Evolutionary conservation across 64 coral and sea anemone genomes (phyloP).

Genomic region (Montipora sp.): DNA sequence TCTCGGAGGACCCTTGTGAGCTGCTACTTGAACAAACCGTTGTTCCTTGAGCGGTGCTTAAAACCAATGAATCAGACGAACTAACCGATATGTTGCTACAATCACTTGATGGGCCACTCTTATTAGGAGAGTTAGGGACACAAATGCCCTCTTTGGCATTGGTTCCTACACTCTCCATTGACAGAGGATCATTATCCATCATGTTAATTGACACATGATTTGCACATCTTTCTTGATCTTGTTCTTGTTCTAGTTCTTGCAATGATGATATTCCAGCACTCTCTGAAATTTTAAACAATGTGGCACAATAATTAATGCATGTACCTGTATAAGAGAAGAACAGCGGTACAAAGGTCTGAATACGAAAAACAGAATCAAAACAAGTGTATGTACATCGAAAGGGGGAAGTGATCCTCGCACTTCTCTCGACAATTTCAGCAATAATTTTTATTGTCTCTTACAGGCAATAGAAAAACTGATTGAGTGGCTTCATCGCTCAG

Average conservation of each 20-base stretch:
- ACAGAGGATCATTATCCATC: neutral
- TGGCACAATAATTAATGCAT: too few species aligned
- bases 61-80: neutral
- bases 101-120: neutral
- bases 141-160: neutral
- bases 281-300: neutral
- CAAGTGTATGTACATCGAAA: too few species aligned
- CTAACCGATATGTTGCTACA: neutral
- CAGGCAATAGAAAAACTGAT: too few species aligned
- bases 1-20: neutral
- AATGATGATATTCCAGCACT: neutral
- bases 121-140: neutral
- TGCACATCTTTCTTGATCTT: neutral
- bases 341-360: too few species aligned
- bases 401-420: too few species aligned
- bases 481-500: too few species aligned
- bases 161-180: neutral
- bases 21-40: neutral
- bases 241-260: neutral
- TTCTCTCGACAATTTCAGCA: too few species aligned
- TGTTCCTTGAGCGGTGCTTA: neutral
- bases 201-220: neutral
- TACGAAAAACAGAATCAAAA: too few species aligned
- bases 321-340: too few species aligned
- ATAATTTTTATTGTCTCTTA: too few species aligned